Percentiles rank a stretch among this genome's conserved stretches.
Evolutionary conservation across 1,140 invertebrate genomes (phyloP).

Genomic region (Hyles vespertilio): DNA sequence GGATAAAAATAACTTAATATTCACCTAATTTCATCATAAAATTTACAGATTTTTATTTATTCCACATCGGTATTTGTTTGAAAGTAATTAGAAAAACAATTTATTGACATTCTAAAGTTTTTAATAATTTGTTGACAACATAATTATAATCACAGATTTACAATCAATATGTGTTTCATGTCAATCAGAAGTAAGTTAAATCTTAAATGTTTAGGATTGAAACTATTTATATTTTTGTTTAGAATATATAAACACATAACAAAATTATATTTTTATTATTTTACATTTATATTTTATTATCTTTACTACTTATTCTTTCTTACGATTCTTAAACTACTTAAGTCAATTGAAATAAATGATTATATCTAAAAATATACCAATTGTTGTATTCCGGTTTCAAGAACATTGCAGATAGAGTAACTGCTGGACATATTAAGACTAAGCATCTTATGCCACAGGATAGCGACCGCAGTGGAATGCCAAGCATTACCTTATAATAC

Average conservation of each 20-base stretch:
- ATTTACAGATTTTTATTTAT: not conserved
- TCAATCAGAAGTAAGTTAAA: not conserved
- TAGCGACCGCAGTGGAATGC: too few species aligned
- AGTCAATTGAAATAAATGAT: not conserved
- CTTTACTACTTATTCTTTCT: not conserved
- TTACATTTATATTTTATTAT: not conserved
- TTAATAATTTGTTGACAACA: not conserved
- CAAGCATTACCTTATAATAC: too few species aligned
- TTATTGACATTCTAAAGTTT: not conserved
- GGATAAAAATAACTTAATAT: not conserved
- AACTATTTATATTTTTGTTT: not conserved
- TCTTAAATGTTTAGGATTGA: not conserved
- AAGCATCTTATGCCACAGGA: too few species aligned
- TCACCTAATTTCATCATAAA: not conserved
- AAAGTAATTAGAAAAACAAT: not conserved
- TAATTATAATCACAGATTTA: conserved; percentile 1
- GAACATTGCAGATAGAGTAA: too few species aligned
- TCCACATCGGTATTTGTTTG: not conserved
- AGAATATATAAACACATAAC: not conserved
- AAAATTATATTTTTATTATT: not conserved
- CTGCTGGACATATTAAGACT: too few species aligned
- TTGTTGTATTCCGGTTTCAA: too few species aligned
- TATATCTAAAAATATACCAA: not conserved
- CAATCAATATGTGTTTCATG: not conserved
- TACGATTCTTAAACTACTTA: not conserved